phyloP scores from a whole-genome alignment of 2,888 invertebrate genomes.

The Caenorhabditis zanzibari region DNA sequence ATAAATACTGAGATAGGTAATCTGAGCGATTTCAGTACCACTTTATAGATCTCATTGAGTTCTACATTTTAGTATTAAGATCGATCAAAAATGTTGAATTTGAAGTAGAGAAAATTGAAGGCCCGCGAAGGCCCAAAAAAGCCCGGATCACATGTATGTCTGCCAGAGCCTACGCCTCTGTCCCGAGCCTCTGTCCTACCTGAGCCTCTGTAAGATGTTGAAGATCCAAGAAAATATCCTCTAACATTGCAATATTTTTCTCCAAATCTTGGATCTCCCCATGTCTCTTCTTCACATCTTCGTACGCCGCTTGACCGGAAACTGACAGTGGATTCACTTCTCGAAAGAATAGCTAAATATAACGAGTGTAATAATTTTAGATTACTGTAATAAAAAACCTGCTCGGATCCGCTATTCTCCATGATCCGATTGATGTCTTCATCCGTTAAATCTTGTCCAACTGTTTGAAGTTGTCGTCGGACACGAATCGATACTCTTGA shows the following conservation, averaged over 20 bases:
- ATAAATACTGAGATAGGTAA: too few relatives aligned
- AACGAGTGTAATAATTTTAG: background rate
- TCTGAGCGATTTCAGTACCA: too few relatives aligned
- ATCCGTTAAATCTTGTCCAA: constrained; percentile 76
- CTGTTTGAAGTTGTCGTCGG: constrained; percentile 79
- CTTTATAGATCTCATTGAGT: too few relatives aligned
- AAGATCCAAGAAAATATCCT: constrained; percentile 99
- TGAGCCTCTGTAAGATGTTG: constrained; percentile 92
- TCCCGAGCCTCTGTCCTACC: too few relatives aligned
- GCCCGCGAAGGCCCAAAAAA: too few relatives aligned
- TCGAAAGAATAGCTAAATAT: constrained; percentile 79
- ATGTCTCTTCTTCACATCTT: constrained; percentile 87
- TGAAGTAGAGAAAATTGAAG: too few relatives aligned
- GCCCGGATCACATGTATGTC: too few relatives aligned
- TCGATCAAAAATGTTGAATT: too few relatives aligned
- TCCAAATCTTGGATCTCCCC: constrained; percentile 99
- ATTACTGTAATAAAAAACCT: constrained; percentile 43
- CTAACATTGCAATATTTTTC: constrained; percentile 98
- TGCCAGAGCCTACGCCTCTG: too few relatives aligned
- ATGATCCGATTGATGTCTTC: constrained; percentile 79
- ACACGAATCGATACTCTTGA: constrained; percentile 81
- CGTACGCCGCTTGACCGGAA: constrained; percentile 77
- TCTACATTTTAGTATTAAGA: too few relatives aligned
- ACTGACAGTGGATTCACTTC: constrained; percentile 80
- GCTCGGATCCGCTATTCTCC: constrained; percentile 68